These are phyloP conservation scores for Lithobates pipiens DNA, from an alignment of 2,797 vertebrate species.

Conservation along the genomic window DNA sequence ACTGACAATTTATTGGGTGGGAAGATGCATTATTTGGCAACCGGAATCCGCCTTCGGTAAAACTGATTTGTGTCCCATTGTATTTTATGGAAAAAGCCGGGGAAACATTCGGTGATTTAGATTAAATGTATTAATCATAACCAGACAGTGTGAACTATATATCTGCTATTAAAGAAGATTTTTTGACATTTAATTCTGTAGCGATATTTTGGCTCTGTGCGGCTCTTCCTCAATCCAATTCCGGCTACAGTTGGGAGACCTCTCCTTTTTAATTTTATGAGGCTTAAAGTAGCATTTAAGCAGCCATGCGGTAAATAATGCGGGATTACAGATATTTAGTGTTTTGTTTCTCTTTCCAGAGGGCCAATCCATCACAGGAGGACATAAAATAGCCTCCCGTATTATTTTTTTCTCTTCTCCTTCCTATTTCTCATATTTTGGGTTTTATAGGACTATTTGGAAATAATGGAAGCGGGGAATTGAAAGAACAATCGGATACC, in stretches of 20 bases:
- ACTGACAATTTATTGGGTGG: constrained; percentile 99
- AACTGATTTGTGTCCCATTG: constrained; percentile 99
- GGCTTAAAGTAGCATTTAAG: constrained; percentile 97
- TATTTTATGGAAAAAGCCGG: constrained; percentile 98
- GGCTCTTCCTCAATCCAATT: constrained; percentile 88
- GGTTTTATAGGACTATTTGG: constrained; percentile 70
- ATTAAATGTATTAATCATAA: constrained; percentile 99
- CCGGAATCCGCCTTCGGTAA: constrained; percentile 97
- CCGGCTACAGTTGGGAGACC: constrained; percentile 89
- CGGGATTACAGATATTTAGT: constrained; percentile 97
- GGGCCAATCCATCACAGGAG: constrained; percentile 84
- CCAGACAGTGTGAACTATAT: constrained; percentile 98
- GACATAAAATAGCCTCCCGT: constrained; percentile 72
- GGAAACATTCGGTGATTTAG: constrained; percentile 98
- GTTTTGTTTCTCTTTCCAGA: constrained; percentile 95
- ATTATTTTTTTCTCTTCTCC: constrained; percentile 27
- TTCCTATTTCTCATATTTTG: constrained; percentile 74
- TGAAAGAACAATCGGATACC: constrained; percentile 67
- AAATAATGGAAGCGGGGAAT: constrained; percentile 72
- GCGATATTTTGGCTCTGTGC: constrained; percentile 96
- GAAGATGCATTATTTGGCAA: constrained; percentile 99
- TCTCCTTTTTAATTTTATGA: constrained; percentile 97
- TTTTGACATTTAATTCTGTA: constrained; percentile 99
- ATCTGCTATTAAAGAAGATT: constrained; percentile 98
- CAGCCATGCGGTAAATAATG: constrained; percentile 98